Evolutionary conservation across 1,140 invertebrate genomes (phyloP), one percentile per base, ranked within the genome.

Genomic region (Branchinecta lynchi): DNA sequence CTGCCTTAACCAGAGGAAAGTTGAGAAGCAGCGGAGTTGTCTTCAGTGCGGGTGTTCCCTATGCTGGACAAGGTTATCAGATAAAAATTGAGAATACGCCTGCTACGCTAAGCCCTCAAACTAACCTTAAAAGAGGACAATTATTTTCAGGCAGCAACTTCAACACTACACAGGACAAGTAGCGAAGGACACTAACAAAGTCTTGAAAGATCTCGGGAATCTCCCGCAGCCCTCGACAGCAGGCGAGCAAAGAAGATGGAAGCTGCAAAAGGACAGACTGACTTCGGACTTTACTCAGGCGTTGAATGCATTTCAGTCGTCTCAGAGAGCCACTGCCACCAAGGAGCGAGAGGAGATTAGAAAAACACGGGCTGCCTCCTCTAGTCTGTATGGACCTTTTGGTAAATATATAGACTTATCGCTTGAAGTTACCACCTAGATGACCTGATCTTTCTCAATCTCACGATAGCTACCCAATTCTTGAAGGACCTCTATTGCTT

Each of bases 131-230:
- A 20, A 60, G 6, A 6, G 71, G 74, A 71, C 70, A 66, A 71
- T 20, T 73, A 74, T 78, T 80, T 81, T 66, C 74, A 96, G 92
- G 66, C 91, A 95, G 80, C 87, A 94, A 77, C 88, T 96, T 74
- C 92, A 93, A 77, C 92, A 95, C 77, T 96, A 96, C 76, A 98
- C 94, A 3, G 90, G 96, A 76, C 91, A 94, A 74, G 78, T 98
- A 73, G 93, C 91, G 0, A 94, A 95, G 78, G 93, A 97, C 77
- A 98, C 95, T 10, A 93, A 86, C 76, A 83, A 86, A 67, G 85
- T 89, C 77, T 81, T 97, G 66, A 92, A 92, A 80, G 86, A 90
- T 70, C 78, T 96, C 69, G 83, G 84, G 75, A 82, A 82, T 71
- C 76, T 89, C 70, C 82, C 83, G 7, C 67, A 79, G 15, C 76